phyloP scores from a whole-genome alignment of 2,797 vertebrate genomes.

The Tamandua tetradactyla region DNA sequence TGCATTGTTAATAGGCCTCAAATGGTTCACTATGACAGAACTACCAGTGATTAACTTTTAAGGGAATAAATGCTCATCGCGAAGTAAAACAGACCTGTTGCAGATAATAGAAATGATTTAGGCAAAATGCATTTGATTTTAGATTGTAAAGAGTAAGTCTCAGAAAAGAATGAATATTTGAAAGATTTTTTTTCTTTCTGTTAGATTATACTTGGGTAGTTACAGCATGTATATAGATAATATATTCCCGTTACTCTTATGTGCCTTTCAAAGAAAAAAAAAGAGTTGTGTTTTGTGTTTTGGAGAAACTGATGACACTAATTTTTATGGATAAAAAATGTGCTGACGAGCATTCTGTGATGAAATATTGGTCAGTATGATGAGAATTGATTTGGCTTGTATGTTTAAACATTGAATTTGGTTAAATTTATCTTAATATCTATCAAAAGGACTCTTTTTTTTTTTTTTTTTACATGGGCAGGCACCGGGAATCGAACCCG shows the following conservation, averaged over 20 bases:
- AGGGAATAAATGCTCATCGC: constrained; percentile 27
- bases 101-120: background rate
- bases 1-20: constrained; percentile 1
- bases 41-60: constrained; percentile 51
- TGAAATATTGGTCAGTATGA: background rate
- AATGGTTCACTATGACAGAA: constrained; percentile 32
- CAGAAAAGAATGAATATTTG: constrained; percentile 6
- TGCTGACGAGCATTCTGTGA: background rate
- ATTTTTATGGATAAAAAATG: background rate
- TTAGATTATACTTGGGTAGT: constrained; percentile 19
- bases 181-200: background rate
- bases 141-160: background rate
- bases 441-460: background rate
- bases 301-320: background rate
- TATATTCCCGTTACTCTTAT: background rate
- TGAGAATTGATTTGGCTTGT: background rate
- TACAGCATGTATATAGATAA: background rate
- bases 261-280: constrained; percentile 1
- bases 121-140: constrained; percentile 30
- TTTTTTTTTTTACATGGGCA: no score
- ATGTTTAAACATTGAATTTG: constrained; percentile 26
- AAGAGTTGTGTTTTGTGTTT: background rate
- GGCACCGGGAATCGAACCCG: no score
- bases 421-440: background rate
- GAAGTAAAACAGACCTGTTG: background rate